These are phyloP conservation scores for Acrocephalus scirpaceus DNA, from an alignment of 2,797 vertebrate genomes.

Conservation along the genomic window DNA sequence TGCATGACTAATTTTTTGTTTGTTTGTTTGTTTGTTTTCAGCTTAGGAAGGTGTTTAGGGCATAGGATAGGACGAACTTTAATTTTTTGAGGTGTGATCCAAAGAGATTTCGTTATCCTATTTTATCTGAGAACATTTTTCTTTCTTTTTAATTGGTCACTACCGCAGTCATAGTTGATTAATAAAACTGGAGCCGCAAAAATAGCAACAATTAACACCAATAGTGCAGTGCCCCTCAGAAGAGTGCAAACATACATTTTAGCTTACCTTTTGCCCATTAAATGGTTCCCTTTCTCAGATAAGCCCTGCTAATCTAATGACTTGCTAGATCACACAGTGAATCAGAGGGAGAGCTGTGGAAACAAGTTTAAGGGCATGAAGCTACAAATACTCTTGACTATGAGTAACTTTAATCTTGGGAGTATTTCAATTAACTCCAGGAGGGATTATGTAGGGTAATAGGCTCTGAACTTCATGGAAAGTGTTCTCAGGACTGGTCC, in stretches of 20 bases:
- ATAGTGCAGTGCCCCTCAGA: not conserved
- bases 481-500: not conserved
- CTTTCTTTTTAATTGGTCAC: not conserved
- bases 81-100: not conserved
- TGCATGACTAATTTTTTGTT: not conserved
- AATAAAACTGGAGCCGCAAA: not conserved
- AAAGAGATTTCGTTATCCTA: not conserved
- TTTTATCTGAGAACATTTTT: not conserved
- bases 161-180: not conserved
- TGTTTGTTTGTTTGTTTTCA: no score
- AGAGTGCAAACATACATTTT: not conserved
- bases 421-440: constrained; percentile 18
- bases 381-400: not conserved
- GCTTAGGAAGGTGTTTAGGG: not conserved
- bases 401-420: constrained; percentile 42
- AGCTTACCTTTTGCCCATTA: not conserved
- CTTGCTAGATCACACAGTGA: not conserved
- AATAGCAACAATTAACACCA: not conserved
- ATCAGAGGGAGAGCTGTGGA: not conserved
- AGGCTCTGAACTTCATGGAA: constrained; percentile 31
- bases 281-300: not conserved
- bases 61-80: not conserved
- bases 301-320: not conserved
- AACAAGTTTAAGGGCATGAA: constrained; percentile 30
- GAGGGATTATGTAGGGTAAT: constrained; percentile 39